Evolutionary conservation across 1,140 invertebrate species (phyloP).

Genomic region (Micrasema longulum): DNA sequence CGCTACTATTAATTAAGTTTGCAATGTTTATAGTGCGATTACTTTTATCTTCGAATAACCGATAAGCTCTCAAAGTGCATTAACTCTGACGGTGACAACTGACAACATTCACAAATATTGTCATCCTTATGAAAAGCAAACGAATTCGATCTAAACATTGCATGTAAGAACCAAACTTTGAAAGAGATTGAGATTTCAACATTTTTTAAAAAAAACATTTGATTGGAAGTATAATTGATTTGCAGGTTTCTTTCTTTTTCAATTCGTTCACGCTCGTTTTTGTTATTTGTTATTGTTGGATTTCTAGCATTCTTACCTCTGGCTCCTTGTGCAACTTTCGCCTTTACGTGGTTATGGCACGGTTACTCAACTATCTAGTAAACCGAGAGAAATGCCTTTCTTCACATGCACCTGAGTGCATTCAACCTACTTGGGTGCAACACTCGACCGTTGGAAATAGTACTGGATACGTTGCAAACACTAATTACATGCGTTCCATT

Average conservation of each 20-base stretch:
- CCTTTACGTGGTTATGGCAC: constrained; percentile 33
- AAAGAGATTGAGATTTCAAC: too few relatives aligned
- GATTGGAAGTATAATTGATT: too few relatives aligned
- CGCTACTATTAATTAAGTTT: background rate
- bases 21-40: background rate
- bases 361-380: constrained; percentile 41
- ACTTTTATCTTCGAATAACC: background rate
- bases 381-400: constrained; percentile 48
- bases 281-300: too few relatives aligned
- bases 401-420: constrained; percentile 42
- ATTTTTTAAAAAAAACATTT: too few relatives aligned
- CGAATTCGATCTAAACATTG: too few relatives aligned
- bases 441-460: constrained; percentile 10
- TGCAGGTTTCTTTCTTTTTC: too few relatives aligned
- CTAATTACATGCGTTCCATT: constrained; percentile 25
- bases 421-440: constrained; percentile 40
- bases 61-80: too few relatives aligned
- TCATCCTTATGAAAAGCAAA: too few relatives aligned
- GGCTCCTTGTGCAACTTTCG: background rate
- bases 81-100: too few relatives aligned
- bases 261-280: too few relatives aligned
- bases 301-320: background rate
- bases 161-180: too few relatives aligned
- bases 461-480: constrained; percentile 7
- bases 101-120: too few relatives aligned